These are phyloP conservation scores for Notarius quadriscutis DNA, from an alignment of 2,113 vertebrate genomes.

Conservation along the genomic window DNA sequence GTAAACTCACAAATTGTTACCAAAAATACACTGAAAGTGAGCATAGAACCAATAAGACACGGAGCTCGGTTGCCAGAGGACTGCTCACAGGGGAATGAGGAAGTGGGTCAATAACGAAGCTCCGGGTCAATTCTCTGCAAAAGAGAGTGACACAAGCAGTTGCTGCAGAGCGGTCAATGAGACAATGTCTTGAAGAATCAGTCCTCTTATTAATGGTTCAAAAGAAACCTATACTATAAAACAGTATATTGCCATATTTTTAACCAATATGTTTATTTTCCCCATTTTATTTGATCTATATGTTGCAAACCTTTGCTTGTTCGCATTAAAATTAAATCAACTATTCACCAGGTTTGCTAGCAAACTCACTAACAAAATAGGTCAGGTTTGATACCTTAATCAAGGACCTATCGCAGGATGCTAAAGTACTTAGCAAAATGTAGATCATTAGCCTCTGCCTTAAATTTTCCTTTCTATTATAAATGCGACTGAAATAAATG, in stretches of 20 bases:
- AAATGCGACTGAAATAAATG: neutral
- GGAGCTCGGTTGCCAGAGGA: neutral
- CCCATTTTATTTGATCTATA: neutral
- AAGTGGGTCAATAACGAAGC: constrained; percentile 2
- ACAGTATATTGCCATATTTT: neutral
- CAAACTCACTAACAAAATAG: neutral
- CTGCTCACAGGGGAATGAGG: neutral
- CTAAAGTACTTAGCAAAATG: neutral
- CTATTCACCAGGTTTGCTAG: neutral
- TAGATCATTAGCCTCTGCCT: neutral
- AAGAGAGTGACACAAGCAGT: neutral
- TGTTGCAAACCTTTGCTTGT: neutral
- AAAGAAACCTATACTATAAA: too few species aligned
- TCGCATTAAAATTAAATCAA: neutral
- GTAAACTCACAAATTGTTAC: neutral
- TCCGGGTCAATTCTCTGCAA: neutral
- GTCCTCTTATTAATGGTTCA: neutral
- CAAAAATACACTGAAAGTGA: neutral
- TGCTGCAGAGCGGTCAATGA: constrained; percentile 26
- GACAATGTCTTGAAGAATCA: neutral
- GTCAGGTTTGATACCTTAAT: neutral
- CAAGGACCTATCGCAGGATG: neutral
- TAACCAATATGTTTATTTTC: neutral
- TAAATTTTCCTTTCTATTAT: neutral
- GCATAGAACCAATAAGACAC: neutral